Conservation (phyloP, 2,797 vertebrate genomes). For the Phoxinus dragarum region DNA sequence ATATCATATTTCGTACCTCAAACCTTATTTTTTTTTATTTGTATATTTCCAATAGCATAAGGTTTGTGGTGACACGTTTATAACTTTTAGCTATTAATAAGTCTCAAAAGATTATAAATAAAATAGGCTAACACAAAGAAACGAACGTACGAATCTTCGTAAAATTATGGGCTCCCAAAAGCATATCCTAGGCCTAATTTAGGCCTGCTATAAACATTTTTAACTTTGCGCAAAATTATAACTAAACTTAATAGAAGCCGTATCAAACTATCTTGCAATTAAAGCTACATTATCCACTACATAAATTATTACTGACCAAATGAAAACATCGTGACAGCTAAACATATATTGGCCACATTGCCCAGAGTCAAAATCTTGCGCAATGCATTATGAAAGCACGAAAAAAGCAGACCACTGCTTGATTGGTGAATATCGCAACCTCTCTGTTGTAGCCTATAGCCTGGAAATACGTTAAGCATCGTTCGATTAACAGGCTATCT, state of each 20-base stretch:
- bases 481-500: neutral
- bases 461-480: neutral
- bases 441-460: neutral
- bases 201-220: too few species aligned
- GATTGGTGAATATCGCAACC: neutral
- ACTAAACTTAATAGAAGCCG: neutral
- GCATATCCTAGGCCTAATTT: too few species aligned
- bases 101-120: slow-evolving; percentile 1
- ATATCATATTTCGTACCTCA: neutral
- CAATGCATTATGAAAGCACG: neutral
- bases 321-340: neutral
- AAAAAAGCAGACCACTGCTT: neutral
- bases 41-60: neutral
- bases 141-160: neutral
- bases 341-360: neutral
- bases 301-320: neutral
- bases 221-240: neutral
- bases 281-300: neutral
- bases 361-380: neutral
- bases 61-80: neutral
- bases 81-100: neutral
- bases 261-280: neutral
- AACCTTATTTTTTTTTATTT: neutral
- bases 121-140: neutral
- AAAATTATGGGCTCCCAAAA: neutral